Base-by-base conservation (phyloP, 2,888 invertebrate genomes). In the Apodemia zela region DNA sequence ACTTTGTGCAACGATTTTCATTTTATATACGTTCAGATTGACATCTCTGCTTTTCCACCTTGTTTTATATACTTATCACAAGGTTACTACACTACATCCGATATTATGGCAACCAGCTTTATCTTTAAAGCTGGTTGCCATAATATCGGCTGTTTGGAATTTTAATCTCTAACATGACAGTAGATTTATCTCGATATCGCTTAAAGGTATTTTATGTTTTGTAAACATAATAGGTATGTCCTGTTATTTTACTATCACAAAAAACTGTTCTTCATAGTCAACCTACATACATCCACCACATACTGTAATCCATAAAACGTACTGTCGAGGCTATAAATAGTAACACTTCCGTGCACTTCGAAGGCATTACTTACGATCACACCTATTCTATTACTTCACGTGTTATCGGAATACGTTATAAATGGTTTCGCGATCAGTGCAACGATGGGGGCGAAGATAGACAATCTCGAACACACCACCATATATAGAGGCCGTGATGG, bases 401-500 rank as follows among this genome's bases (percentile, higher is more conserved):
- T 61, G 58, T 65, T 63, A 49, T 59, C 45, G 45, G 38, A 57
- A 60, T 64, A 61, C 49, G 58, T 60, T 61, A 67, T 66, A 66
- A 63, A 66, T 67, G 67, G 68, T 8, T 42, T 18, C 17, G 42
- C 60, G 60, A 45, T 47, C 59, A 51, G 68, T 70, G 60, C 61
- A 54, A 72, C 69, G 61, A 87, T 89, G 89, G 78, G 79, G 61
- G 79, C 79, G 60, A 75, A 81, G 68, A 71, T 78, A 25, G 87
- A 88, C 65, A 77, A 82, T 67, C 84, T 93, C 58, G 89, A 93
- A 71, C 94, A 95, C 76, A 94, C 94, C 45, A 93, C 93, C 79
- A 95, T 95, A 81, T 95, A 95, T 78, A 93, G 90, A 68, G 89
- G 93, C n/a, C 85, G 91, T 69, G 82, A 87, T 68, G 87, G 93